Conservation (phyloP, 2,113 vertebrate genomes). For the Aptenodytes patagonicus region DNA sequence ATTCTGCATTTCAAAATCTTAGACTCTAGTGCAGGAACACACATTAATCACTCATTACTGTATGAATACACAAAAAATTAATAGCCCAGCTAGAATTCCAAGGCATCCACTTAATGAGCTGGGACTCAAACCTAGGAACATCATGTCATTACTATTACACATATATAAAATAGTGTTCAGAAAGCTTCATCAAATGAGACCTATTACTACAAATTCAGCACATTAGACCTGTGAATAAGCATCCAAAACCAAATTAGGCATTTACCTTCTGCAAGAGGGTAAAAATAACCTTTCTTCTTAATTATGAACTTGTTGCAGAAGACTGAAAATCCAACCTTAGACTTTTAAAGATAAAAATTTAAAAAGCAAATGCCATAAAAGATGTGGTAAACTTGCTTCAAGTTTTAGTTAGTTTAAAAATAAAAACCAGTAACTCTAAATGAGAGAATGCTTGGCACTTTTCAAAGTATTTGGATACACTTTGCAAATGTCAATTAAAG, state of each 20-base stretch:
- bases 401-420: neutral
- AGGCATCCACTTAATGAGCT: slow-evolving; percentile 49
- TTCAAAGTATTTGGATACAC: neutral
- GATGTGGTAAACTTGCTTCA: neutral
- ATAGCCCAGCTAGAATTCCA: slow-evolving; percentile 58
- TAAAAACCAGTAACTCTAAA: neutral
- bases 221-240: neutral
- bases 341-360: neutral
- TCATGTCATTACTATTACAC: neutral
- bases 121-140: neutral
- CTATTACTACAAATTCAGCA: neutral
- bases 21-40: slow-evolving; percentile 1
- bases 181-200: neutral
- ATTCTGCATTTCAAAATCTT: slow-evolving; percentile 56
- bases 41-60: slow-evolving; percentile 64
- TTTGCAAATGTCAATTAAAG: neutral
- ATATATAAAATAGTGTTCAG: neutral
- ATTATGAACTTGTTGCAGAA: neutral
- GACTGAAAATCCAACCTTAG: neutral
- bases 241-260: neutral
- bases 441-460: neutral
- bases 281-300: neutral
- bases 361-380: neutral
- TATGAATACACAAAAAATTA: slow-evolving; percentile 69
- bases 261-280: neutral